Evolutionary conservation across 1,140 invertebrate genomes (phyloP), one percentile per base, ranked within the genome.

Genomic region (Vollenhovia emeryi): DNA sequence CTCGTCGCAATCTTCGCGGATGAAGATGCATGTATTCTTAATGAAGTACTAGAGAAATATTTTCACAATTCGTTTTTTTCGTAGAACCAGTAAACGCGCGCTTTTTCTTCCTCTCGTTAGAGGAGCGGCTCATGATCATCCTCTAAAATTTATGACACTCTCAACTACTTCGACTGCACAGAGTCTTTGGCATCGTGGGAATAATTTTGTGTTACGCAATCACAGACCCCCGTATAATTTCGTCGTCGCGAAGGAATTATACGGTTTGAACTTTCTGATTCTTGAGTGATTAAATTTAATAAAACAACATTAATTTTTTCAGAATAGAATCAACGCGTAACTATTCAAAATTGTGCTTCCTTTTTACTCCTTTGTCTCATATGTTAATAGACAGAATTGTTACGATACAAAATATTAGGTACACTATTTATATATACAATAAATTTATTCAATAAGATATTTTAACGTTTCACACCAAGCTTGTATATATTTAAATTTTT

Each of bases 91-190:
- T 15, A 3, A 40, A 7, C 18, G 11, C 57, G 27, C 18, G 7
- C 13, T 33, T 48, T 27, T 57, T 74, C 33, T 33, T 62, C n/a
- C 40, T 33, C 27, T 36, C 13, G 43, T 78, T 62, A 62, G n/a
- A 78, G 21, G 5, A 59, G 6, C 15, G 18, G 6, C 27, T 30
- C 27, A 55, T 24, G 74, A 76, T 62, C 57, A 43, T 62, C 59
- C 7, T 48, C 40, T 43, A 64, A 62, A 78, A 78, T 78, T 78
- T 78, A 76, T 62, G 57, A 78, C 74, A 78, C 43, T 62, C 62
- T 15, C 57, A 30, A 62, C 40, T 60, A 62, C 57, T 78, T 62
- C 7, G 21, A 60, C 36, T 60, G 59, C 3, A 24, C 74, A 55
- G 40, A 45, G 27, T 52, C 21, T 78, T 60, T 40, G 18, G 40